phyloP scores from a whole-genome alignment of 2,113 vertebrate species.

The Melanocharis versteri region DNA sequence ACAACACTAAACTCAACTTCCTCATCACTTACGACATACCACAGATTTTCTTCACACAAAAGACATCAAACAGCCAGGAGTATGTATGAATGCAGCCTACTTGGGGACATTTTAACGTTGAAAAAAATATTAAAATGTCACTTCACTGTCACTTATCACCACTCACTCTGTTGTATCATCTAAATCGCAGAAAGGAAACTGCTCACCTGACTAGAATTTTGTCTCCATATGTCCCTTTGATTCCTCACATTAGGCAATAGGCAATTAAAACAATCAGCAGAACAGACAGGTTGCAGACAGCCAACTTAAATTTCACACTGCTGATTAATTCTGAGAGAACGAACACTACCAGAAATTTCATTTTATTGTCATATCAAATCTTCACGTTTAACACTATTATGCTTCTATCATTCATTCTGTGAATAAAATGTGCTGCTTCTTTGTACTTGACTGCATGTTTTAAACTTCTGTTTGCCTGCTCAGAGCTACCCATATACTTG shows the following conservation, averaged over 20 bases:
- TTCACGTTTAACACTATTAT: neutral
- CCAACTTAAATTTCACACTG: constrained; percentile 9
- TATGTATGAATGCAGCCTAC: neutral
- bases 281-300: constrained; percentile 3
- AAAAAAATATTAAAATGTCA: neutral
- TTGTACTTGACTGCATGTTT: neutral
- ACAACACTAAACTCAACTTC: neutral
- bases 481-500: neutral
- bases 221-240: neutral
- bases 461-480: neutral
- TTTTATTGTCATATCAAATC: constrained; percentile 12
- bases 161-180: neutral
- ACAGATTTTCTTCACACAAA: neutral
- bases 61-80: neutral
- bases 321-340: constrained; percentile 23
- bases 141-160: neutral
- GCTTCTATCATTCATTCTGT: neutral
- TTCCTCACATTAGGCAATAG: neutral
- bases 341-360: neutral
- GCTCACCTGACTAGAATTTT: constrained; percentile 22
- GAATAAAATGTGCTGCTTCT: neutral
- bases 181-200: neutral
- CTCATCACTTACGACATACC: neutral
- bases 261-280: constrained; percentile 9
- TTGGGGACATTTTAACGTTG: neutral